Evolutionary conservation across 2,797 vertebrate genomes (phyloP).

Genomic region (Microtus obscurus): DNA sequence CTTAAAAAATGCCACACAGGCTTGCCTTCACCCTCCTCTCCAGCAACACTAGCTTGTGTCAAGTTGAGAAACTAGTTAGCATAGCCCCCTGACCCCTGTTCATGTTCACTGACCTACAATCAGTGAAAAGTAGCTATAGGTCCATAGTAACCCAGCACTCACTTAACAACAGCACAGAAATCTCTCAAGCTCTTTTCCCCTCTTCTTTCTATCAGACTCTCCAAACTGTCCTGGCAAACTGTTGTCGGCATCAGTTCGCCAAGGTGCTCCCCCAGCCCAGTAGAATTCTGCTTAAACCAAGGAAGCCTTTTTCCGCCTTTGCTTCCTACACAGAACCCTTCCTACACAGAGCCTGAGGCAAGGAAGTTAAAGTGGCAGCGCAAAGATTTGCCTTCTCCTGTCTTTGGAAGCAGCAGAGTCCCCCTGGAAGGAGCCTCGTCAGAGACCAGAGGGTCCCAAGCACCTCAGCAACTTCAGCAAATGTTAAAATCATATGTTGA

Average conservation of each 20-base stretch:
- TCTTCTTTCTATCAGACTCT: slow-evolving; percentile 23
- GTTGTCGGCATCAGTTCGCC: not conserved
- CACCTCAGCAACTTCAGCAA: not conserved
- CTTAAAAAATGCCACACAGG: not conserved
- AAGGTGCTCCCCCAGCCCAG: not conserved
- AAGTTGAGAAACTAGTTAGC: not conserved
- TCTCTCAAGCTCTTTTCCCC: slow-evolving; percentile 4
- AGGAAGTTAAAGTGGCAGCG: not conserved
- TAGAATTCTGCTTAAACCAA: slow-evolving; percentile 2
- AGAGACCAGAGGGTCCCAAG: not conserved
- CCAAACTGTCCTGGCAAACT: slow-evolving; percentile 39
- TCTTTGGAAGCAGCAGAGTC: not conserved
- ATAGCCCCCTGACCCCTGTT: not conserved
- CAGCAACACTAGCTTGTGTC: not conserved
- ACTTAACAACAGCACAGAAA: not conserved
- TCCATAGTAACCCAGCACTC: slow-evolving; percentile 1
- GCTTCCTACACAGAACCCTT: slow-evolving; percentile 18
- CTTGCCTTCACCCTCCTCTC: not conserved
- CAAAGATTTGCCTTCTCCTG: slow-evolving; percentile 26
- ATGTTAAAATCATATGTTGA: not conserved
- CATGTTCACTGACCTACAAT: not conserved
- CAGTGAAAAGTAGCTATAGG: slow-evolving; percentile 32
- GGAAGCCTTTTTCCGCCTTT: not conserved
- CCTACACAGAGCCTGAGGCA: slow-evolving; percentile 2
- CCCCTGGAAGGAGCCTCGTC: not conserved